Evolutionary conservation across 2,797 vertebrate genomes (phyloP).

Genomic region (Gobionotothen gibberifrons): DNA sequence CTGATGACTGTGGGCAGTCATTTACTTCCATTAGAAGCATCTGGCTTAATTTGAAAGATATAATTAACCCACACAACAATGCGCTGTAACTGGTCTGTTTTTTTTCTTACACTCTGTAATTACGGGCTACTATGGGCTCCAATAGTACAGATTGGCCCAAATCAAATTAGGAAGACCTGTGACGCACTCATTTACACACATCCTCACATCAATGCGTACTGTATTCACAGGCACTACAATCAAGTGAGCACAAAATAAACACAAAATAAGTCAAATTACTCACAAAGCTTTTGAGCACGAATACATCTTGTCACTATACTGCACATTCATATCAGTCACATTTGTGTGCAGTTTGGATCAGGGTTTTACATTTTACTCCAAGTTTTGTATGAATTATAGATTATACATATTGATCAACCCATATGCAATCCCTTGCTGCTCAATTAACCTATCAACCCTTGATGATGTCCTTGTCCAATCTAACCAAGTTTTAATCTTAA

Average conservation of each 20-base stretch:
- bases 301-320: background rate
- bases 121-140: conserved; percentile 38
- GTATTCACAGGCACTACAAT: background rate
- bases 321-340: background rate
- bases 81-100: conserved; percentile 25
- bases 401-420: conserved; percentile 6
- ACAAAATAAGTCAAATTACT: conserved; percentile 16
- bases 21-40: conserved; percentile 18
- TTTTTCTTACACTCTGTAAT: conserved; percentile 35
- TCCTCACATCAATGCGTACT: conserved; percentile 1
- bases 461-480: background rate
- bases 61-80: conserved; percentile 23
- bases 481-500: background rate
- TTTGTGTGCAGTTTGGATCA: conserved; percentile 5
- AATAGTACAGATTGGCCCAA: conserved; percentile 24
- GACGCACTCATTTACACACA: conserved; percentile 15
- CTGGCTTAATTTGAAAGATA: conserved; percentile 32
- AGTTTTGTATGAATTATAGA: background rate
- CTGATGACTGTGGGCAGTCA: conserved; percentile 18
- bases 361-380: background rate
- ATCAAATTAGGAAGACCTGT: conserved; percentile 52
- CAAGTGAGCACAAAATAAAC: background rate
- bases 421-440: conserved; percentile 3
- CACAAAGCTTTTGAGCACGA: conserved; percentile 18
- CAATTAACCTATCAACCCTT: background rate